Evolutionary conservation across 2,888 invertebrate genomes (phyloP), one percentile per base, ranked within the genome.

Genomic region (Dasypolia templi): DNA sequence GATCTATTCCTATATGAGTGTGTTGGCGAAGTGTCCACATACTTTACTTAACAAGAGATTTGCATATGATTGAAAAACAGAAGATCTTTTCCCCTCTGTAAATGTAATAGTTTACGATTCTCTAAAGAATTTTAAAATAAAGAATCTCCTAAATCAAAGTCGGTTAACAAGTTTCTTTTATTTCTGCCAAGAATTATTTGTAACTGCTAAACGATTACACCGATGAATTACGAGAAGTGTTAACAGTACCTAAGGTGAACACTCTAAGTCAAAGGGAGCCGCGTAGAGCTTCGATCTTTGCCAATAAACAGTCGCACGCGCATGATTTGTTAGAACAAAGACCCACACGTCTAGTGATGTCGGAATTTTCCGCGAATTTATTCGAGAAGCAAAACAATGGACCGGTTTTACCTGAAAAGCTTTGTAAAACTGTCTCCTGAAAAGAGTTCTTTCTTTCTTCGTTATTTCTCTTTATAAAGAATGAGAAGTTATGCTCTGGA

Each of bases 271-370:
- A 89, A 91, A 89, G 85, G 86, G 85, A 81, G 72, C 84, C 83
- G 89, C 77, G n/a, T 22, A 73, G 55, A 79, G 63, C 59, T 85
- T 86, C 81, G 83, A 77, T 68, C 74, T 78, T 87, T 81, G 90
- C 88, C 79, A 89, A 92, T 92, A 92, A 90, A 91, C 90, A 90
- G 72, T 84, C 82, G 69, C 77, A 72, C n/a, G 61, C 67, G 71
- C 72, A 77, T 65, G 55, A 84, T 75, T 75, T 71, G 61, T 76
- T 64, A n/a, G 68, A 76, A 71, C 82, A 76, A 72, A 66, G 73
- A 72, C 72, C 64, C 55, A 61, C 19, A 55, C 29, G n/a, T n/a
- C n/a, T 32, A 22, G 35, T 51, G 51, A 17, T 53, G 26, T 26
- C 29, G 17, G 14, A 66, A n/a, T 67, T 7, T 26, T 44, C 42